Evolutionary conservation across 2,113 vertebrate genomes (phyloP).

Genomic region (Bungarus multicinctus): DNA sequence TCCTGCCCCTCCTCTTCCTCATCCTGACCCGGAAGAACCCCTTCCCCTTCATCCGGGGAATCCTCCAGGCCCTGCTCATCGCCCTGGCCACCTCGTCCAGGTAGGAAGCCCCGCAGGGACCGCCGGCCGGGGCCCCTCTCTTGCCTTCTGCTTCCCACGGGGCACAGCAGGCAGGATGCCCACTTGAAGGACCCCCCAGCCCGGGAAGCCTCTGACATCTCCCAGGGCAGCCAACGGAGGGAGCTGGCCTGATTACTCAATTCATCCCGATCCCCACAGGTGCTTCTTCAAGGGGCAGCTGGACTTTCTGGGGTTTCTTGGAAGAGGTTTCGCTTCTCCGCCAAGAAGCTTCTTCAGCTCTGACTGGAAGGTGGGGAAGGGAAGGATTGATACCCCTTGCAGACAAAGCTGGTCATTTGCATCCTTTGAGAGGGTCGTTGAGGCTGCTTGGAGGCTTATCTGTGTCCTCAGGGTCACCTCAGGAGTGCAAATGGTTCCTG

Average conservation of each 20-base stretch:
- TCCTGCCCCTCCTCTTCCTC: constrained; percentile 79
- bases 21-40: constrained; percentile 84
- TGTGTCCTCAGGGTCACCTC: no score
- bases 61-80: constrained; percentile 86
- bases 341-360: no score
- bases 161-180: background rate
- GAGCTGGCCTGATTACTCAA: background rate
- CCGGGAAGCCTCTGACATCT: background rate
- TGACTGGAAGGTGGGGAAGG: no score
- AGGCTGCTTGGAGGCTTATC: no score
- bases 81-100: constrained; percentile 88
- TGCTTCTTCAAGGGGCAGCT: no score
- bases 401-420: no score
- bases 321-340: no score
- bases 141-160: background rate
- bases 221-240: background rate
- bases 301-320: no score
- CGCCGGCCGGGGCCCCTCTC: background rate
- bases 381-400: no score
- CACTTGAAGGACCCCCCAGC: background rate
- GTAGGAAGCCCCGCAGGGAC: constrained; percentile 44
- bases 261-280: background rate
- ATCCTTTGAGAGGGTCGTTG: no score
- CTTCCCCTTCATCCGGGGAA: constrained; percentile 78
- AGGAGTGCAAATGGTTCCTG: no score